Evolutionary conservation across 2,888 invertebrate genomes (phyloP).

Genomic region (Cylloceria caligata): DNA sequence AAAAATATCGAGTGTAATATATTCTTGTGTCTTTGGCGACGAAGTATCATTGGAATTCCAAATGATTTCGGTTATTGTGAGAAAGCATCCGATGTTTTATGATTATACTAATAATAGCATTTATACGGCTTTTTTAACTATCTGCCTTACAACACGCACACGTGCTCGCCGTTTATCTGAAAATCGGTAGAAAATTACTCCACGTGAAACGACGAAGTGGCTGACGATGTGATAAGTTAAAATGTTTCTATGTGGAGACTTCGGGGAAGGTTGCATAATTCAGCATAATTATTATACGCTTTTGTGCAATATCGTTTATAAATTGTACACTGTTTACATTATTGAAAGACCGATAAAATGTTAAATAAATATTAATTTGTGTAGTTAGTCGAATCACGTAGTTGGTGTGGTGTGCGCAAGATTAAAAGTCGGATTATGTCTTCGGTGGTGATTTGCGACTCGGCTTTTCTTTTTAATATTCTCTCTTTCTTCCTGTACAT

Average conservation of each 20-base stretch:
- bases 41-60: constrained; percentile 10
- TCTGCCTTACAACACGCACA: background rate
- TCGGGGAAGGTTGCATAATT: constrained; percentile 1
- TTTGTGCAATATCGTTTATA: constrained; percentile 47
- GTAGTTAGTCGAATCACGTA: constrained; percentile 20
- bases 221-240: background rate
- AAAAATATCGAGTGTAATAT: background rate
- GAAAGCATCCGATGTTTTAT: background rate
- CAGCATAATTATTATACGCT: constrained; percentile 5
- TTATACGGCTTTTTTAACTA: constrained; percentile 36
- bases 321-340: constrained; percentile 32
- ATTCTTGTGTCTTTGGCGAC: background rate
- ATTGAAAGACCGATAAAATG: background rate
- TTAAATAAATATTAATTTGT: background rate
- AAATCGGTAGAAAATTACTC: background rate
- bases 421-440: constrained; percentile 1
- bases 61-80: background rate
- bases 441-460: background rate
- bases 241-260: background rate
- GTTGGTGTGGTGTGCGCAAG: constrained; percentile 11
- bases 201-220: background rate
- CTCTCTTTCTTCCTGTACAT: constrained; percentile 5
- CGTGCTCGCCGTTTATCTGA: background rate
- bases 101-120: constrained; percentile 36
- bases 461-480: constrained; percentile 38